Conservation (phyloP, 2,888 invertebrate species). For the Philaethria dido region DNA sequence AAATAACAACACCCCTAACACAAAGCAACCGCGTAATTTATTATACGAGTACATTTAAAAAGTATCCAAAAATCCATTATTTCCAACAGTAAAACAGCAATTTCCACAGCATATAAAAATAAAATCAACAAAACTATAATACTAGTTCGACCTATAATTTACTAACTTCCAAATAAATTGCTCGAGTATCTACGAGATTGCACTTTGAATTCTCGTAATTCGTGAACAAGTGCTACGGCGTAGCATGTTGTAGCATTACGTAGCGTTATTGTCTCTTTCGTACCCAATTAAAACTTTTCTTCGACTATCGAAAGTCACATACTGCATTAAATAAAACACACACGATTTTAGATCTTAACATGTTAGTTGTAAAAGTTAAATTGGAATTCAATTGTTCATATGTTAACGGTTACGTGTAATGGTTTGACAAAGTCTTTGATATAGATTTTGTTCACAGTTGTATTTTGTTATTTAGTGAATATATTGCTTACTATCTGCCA, state of each 20-base stretch:
- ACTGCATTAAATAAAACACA: constrained; percentile 14
- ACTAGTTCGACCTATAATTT: constrained; percentile 15
- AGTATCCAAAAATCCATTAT: neutral
- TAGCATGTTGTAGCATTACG: constrained; percentile 35
- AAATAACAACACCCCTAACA: too few relatives aligned
- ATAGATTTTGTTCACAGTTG: neutral
- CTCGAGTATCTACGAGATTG: constrained; percentile 23
- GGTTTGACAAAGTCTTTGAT: constrained; percentile 15
- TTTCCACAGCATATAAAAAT: neutral
- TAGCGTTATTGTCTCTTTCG: constrained; percentile 38
- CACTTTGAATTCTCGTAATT: constrained; percentile 31
- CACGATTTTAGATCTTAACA: constrained; percentile 23
- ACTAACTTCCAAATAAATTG: constrained; percentile 24
- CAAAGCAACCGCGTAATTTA: too few relatives aligned
- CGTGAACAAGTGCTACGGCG: constrained; percentile 36
- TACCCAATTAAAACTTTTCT: constrained; percentile 41
- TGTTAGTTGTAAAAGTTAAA: neutral
- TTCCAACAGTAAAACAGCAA: neutral
- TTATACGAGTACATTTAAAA: too few relatives aligned
- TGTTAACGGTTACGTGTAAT: constrained; percentile 17
- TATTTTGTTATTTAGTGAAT: neutral
- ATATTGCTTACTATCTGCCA: neutral
- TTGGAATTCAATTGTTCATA: constrained; percentile 5
- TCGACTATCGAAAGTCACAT: constrained; percentile 29
- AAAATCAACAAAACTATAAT: neutral